Percentiles rank a stretch among this genome's conserved stretches.
Conservation (phyloP, 2,113 vertebrate genomes). For the Mesoclemmys tuberculata region DNA sequence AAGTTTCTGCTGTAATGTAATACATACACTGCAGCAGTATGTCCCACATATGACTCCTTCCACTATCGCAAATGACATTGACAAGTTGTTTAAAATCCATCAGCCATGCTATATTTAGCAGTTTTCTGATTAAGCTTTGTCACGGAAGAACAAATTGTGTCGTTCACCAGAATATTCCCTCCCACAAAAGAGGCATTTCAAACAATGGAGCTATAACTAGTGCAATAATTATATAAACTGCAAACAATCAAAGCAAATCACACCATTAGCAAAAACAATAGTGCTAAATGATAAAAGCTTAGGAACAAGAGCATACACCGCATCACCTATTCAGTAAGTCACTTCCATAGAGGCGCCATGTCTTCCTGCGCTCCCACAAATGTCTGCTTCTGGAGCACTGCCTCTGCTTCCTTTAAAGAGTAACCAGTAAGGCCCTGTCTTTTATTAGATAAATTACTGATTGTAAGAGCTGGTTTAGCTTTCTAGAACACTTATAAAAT, state of each 20-base stretch:
- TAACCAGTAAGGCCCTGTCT: not conserved
- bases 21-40: accelerated
- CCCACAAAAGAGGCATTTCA: not conserved
- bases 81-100: conserved; percentile 6
- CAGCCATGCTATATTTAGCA: conserved; percentile 14
- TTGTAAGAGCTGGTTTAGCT: not conserved
- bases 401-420: not conserved
- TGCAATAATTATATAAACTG: conserved; percentile 30
- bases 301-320: not conserved
- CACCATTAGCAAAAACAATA: conserved; percentile 48
- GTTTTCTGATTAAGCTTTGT: conserved; percentile 11
- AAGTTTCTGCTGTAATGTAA: not conserved
- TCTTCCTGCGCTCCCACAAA: not conserved
- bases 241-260: conserved; percentile 24
- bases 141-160: conserved; percentile 38
- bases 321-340: not conserved
- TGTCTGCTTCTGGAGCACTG: not conserved
- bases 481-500: not conserved
- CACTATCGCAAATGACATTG: not conserved
- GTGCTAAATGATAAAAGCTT: conserved; percentile 18
- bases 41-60: not conserved
- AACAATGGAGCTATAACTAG: conserved; percentile 20
- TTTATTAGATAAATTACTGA: not conserved
- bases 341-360: not conserved
- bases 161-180: not conserved